These are phyloP conservation scores for Anoplophora glabripennis DNA, from an alignment of 1,140 invertebrate genomes.

Conservation along the genomic window DNA sequence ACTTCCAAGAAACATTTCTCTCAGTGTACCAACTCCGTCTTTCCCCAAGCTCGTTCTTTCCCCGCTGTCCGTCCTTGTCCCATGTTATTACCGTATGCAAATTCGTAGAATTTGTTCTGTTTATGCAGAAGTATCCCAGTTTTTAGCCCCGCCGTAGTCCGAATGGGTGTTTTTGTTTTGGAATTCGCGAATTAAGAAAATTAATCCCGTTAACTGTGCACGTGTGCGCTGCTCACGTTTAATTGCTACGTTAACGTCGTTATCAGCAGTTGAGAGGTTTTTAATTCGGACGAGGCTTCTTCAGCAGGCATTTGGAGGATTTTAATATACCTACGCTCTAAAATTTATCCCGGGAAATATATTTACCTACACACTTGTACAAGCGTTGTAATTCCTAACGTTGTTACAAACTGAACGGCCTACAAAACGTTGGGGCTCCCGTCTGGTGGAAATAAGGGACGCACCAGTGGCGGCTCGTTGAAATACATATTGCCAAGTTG, in stretches of 20 bases:
- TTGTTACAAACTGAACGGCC: no score
- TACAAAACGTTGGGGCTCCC: no score
- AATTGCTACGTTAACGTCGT: conserved; percentile 19
- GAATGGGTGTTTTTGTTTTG: conserved; percentile 36
- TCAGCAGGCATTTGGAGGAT: no score
- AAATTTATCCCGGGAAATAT: no score
- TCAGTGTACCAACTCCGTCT: no score
- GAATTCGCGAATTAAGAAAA: conserved; percentile 39
- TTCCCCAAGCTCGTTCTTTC: not conserved
- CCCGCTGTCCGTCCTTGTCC: conserved; percentile 20
- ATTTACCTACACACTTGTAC: no score
- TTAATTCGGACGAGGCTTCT: conserved; percentile 10
- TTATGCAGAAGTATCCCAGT: conserved; percentile 43
- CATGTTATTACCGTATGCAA: conserved; percentile 42
- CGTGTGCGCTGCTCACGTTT: conserved; percentile 14
- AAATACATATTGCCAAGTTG: no score
- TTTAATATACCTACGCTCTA: no score
- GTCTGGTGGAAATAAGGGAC: no score
- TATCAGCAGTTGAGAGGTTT: conserved; percentile 20
- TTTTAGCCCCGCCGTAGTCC: conserved; percentile 34
- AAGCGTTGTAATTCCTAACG: no score
- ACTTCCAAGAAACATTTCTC: no score
- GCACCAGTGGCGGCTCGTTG: no score
- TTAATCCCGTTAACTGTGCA: conserved; percentile 30
- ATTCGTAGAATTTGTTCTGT: conserved; percentile 42